These are phyloP conservation scores for Apodemia mormo DNA, from an alignment of 2,888 invertebrate genomes.

Conservation along the genomic window DNA sequence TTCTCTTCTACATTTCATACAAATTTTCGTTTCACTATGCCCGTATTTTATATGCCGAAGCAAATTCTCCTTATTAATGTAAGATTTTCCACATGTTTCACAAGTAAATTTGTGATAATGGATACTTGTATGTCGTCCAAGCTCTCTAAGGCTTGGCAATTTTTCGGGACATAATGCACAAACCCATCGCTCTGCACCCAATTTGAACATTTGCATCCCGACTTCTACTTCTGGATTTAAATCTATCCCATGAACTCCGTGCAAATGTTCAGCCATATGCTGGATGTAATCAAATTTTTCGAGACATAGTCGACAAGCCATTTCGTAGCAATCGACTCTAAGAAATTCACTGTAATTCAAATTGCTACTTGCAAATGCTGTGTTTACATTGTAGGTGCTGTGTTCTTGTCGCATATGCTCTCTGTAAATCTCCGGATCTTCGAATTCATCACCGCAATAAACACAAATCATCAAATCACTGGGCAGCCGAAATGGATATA, in stretches of 20 bases:
- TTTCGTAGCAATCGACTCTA: constrained; percentile 52
- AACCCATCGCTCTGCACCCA: constrained; percentile 48
- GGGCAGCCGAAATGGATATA: constrained; percentile 58
- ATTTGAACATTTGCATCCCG: constrained; percentile 55
- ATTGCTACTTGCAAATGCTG: constrained; percentile 43
- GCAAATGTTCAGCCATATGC: constrained; percentile 48
- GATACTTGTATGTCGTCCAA: constrained; percentile 56
- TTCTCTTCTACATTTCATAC: constrained; percentile 48
- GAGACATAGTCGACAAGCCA: constrained; percentile 51
- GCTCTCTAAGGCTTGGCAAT: constrained; percentile 47
- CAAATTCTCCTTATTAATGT: constrained; percentile 48
- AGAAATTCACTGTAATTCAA: constrained; percentile 35
- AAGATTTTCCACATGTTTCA: constrained; percentile 60
- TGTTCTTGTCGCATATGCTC: constrained; percentile 52
- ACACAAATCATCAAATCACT: constrained; percentile 53
- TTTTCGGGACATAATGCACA: constrained; percentile 53
- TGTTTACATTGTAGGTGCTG: constrained; percentile 42
- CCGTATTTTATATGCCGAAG: constrained; percentile 43
- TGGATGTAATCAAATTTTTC: constrained; percentile 40
- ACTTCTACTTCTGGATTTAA: constrained; percentile 48
- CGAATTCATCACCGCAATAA: constrained; percentile 51
- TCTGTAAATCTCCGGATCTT: constrained; percentile 48
- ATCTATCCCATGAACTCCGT: constrained; percentile 43
- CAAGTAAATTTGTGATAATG: constrained; percentile 59
- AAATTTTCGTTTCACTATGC: constrained; percentile 42